Evolutionary conservation across 2,888 invertebrate genomes (phyloP).

Genomic region (Philhelius pedissequus): DNA sequence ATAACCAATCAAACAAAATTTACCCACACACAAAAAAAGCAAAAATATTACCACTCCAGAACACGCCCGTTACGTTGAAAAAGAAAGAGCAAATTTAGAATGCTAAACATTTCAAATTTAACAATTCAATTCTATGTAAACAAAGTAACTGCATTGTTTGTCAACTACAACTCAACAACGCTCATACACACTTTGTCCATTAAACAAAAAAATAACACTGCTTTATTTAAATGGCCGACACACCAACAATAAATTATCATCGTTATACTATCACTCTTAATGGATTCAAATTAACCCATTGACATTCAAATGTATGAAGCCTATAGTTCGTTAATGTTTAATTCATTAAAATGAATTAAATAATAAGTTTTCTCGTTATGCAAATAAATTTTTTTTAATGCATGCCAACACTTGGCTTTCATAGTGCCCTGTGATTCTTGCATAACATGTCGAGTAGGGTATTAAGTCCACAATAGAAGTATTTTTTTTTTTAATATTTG

Average conservation of each 20-base stretch:
- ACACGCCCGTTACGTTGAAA: too few species aligned
- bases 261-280: background rate
- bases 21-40: too few species aligned
- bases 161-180: background rate
- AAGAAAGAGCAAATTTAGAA: background rate
- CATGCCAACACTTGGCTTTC: background rate
- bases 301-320: background rate
- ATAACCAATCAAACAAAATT: too few species aligned
- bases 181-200: background rate
- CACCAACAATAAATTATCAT: background rate
- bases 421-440: background rate
- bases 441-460: background rate
- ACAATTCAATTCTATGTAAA: too few species aligned
- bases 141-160: background rate
- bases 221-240: background rate
- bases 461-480: background rate
- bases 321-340: constrained; percentile 4
- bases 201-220: background rate
- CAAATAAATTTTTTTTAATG: background rate
- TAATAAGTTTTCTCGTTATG: constrained; percentile 1
- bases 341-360: constrained; percentile 14
- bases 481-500: background rate
- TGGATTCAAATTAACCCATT: background rate
- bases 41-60: too few species aligned
- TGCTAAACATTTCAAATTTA: background rate